Conservation (phyloP, 2,113 vertebrate genomes). For the Silurus meridionalis region DNA sequence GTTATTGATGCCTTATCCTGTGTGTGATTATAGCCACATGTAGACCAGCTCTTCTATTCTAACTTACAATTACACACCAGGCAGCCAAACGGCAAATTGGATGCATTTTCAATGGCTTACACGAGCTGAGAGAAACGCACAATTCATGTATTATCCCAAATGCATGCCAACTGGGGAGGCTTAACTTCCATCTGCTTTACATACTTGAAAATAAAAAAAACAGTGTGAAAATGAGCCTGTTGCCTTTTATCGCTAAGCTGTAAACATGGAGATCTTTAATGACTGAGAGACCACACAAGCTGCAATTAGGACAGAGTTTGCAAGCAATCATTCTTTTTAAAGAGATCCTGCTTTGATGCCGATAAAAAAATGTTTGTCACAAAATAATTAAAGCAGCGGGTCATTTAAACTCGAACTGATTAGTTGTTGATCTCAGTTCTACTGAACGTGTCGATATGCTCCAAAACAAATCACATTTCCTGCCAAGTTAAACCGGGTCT, state of each 20-base stretch:
- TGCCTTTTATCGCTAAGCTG: constrained; percentile 44
- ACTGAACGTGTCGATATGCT: neutral
- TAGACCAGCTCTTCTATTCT: neutral
- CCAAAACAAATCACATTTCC: constrained; percentile 17
- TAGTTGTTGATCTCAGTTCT: constrained; percentile 14
- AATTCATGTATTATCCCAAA: constrained; percentile 28
- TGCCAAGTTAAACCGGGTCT: constrained; percentile 22
- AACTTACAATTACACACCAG: constrained; percentile 8
- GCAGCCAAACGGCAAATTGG: constrained; percentile 27
- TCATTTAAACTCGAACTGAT: neutral
- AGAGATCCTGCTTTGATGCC: neutral
- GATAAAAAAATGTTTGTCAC: neutral
- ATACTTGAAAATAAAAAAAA: constrained; percentile 43
- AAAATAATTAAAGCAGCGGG: neutral
- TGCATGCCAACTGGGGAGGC: constrained; percentile 18
- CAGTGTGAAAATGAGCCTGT: constrained; percentile 35
- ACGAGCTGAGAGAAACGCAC: constrained; percentile 33
- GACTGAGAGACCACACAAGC: constrained; percentile 48
- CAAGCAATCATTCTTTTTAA: neutral
- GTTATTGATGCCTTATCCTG: neutral
- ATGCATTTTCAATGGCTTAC: constrained; percentile 24
- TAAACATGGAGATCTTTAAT: constrained; percentile 39
- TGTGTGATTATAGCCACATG: neutral
- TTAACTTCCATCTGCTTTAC: constrained; percentile 44
- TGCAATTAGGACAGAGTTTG: constrained; percentile 19